Evolutionary conservation across 2,888 invertebrate species (phyloP), one percentile per base, ranked within the genome.

Genomic region (Tenthredo scrophulariae): DNA sequence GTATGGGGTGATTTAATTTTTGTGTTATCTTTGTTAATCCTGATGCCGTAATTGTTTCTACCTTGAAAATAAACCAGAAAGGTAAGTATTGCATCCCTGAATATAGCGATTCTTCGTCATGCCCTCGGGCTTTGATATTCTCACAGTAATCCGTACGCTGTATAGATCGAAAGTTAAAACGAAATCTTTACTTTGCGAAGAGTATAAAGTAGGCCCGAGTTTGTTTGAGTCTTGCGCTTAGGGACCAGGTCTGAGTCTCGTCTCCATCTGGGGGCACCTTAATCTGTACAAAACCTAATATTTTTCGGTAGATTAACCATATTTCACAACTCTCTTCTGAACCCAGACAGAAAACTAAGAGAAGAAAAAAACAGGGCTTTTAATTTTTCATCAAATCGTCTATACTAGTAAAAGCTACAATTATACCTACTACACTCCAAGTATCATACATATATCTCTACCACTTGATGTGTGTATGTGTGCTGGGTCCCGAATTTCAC

Each of bases 221-320:
- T 65, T 80, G 80, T 80, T 62, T 80, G 62, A 80, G 80, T 62
- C 62, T 80, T 15, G 62, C 22, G 62, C 62, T 13, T 62, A 62
- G 26, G 70, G 86, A 87, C 84, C 87, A 86, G 72, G 86, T 74
- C 87, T 75, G 84, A 85, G 50, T 86, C 87, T 77, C 77, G 54
- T 77, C 33, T 54, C 77, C 77, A 77, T 77, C 58, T 13, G 10
- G 13, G 77, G 85, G 85, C 86, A 86, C 86, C 87, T 87, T 89
- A 88, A 90, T 90, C 88, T 87, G 85, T 86, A 85, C 86, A 46
- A 86, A 89, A 89, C 87, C 88, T 88, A 90, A 89, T 90, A 89
- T 89, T 88, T 90, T 89, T 87, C 88, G 87, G 85, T 89, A 88
- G 88, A 88, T 90, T 90, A 89, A 89, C 87, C 88, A 86, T 89